phyloP scores from a whole-genome alignment of 2,113 vertebrate species.

The Cochlearius cochlearius region DNA sequence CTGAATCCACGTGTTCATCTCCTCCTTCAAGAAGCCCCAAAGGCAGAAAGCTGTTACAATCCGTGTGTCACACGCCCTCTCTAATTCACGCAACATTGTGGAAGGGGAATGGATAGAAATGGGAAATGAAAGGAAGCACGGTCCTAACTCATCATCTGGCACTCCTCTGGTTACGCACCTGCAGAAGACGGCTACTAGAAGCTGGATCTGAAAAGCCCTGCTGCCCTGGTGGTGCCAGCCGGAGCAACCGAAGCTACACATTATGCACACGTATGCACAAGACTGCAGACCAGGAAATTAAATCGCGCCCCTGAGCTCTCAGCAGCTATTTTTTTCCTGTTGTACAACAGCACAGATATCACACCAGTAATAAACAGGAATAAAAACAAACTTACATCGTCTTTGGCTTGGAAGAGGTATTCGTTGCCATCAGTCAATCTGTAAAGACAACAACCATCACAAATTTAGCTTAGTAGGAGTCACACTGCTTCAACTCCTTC shows the following conservation, averaged over 20 bases:
- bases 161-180: background rate
- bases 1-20: constrained; percentile 98
- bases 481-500: background rate
- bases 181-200: background rate
- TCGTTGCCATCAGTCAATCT: constrained; percentile 93
- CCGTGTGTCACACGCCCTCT: background rate
- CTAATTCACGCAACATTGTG: fast-evolving
- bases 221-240: background rate
- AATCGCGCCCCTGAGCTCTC: background rate
- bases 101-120: background rate
- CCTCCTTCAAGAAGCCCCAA: constrained; percentile 81
- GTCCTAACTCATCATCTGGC: background rate
- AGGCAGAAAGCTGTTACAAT: constrained; percentile 22
- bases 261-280: background rate
- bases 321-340: background rate
- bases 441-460: constrained; percentile 45
- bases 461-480: background rate
- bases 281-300: background rate
- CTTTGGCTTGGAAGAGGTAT: constrained; percentile 99
- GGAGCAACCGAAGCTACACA: background rate
- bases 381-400: constrained; percentile 84
- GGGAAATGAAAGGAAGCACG: background rate
- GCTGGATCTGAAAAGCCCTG: background rate
- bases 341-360: background rate
- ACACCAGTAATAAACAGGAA: background rate